phyloP scores from a whole-genome alignment of 2,113 vertebrate genomes.

The Triplophysa dalaica region DNA sequence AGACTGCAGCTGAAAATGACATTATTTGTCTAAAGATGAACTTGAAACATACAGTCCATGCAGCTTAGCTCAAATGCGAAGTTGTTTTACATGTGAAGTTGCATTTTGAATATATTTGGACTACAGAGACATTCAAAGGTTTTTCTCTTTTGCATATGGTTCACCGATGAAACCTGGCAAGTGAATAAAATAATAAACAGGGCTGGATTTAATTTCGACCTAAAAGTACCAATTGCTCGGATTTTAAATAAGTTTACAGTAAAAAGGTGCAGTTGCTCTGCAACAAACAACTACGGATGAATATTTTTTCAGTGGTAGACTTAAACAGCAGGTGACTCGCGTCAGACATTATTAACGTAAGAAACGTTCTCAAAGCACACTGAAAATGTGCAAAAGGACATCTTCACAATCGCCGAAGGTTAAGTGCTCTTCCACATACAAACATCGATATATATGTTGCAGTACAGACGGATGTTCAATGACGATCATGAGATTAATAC shows the following conservation, averaged over 20 bases:
- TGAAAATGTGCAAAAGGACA: constrained; percentile 52
- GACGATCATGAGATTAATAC: constrained; percentile 44
- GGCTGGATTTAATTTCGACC: not conserved
- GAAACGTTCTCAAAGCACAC: constrained; percentile 62
- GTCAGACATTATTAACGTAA: constrained; percentile 50
- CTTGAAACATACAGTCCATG: not conserved
- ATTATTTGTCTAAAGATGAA: not conserved
- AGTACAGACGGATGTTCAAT: constrained; percentile 47
- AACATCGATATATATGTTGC: constrained; percentile 70
- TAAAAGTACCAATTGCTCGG: not conserved
- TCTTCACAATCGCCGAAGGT: constrained; percentile 58
- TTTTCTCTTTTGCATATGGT: too few species aligned
- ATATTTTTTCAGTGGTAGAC: constrained; percentile 54
- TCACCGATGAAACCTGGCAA: too few species aligned
- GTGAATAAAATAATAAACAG: not conserved
- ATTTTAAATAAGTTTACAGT: not conserved
- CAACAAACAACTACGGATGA: constrained; percentile 59
- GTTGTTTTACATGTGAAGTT: not conserved
- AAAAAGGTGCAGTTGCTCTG: constrained; percentile 47
- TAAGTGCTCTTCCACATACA: constrained; percentile 72
- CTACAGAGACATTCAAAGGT: too few species aligned
- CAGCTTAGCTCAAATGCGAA: too few species aligned
- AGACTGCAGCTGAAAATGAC: too few species aligned
- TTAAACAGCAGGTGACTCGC: constrained; percentile 54
- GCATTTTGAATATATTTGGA: not conserved